These are phyloP conservation scores for Exocentrus adspersus DNA, from an alignment of 2,888 invertebrate species.

Conservation along the genomic window DNA sequence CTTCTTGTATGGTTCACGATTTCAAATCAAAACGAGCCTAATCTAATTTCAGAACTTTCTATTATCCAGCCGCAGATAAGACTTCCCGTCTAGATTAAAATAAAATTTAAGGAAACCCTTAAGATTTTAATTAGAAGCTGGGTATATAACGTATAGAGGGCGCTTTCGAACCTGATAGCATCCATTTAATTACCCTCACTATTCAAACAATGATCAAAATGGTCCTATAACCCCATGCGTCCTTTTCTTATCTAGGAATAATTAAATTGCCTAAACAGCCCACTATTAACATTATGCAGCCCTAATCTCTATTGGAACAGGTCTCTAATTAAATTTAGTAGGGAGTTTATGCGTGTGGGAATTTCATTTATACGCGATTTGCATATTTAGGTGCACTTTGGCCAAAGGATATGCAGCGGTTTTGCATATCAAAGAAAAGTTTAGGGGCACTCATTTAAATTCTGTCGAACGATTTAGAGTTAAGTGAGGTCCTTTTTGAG, in stretches of 20 bases:
- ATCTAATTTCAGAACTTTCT: no score
- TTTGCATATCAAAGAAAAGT: constrained; percentile 24
- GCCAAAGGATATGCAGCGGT: constrained; percentile 1
- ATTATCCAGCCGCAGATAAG: no score
- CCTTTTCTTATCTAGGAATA: constrained; percentile 3
- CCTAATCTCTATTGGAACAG: constrained; percentile 34
- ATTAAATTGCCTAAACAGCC: constrained; percentile 26
- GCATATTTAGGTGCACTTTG: constrained; percentile 16
- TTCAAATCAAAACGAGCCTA: no score
- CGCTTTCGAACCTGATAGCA: background rate
- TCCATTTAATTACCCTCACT: background rate
- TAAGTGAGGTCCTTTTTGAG: background rate
- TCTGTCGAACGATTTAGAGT: constrained; percentile 10
- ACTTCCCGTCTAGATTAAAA: background rate
- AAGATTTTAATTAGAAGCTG: background rate
- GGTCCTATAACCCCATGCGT: constrained; percentile 3
- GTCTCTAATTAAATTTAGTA: constrained; percentile 25
- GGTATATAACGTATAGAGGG: background rate
- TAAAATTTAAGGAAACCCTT: background rate
- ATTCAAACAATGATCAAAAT: constrained; percentile 8
- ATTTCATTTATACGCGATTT: constrained; percentile 14
- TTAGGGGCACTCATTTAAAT: constrained; percentile 7
- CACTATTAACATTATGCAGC: constrained; percentile 18
- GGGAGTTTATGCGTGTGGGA: constrained; percentile 21
- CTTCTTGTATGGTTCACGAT: no score